A percentile compares a stretch with the other conserved stretches of the same genome.
Conservation (phyloP, 2,888 invertebrate species). For the Mylabris sibirica region DNA sequence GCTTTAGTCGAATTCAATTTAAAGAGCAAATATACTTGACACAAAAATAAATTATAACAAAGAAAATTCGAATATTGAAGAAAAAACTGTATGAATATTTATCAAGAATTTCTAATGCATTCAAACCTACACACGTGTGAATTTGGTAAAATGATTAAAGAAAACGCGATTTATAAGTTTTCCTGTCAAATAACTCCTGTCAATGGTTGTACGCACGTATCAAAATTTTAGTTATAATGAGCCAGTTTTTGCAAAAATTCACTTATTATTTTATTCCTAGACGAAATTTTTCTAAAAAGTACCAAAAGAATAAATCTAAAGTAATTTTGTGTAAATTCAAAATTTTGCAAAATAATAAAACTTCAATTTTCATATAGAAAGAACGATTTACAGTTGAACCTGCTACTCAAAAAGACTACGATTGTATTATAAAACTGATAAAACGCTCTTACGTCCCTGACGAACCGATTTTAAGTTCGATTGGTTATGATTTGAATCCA, state of each 20-base stretch:
- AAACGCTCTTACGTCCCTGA: conserved; percentile 64
- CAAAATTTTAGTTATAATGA: neutral
- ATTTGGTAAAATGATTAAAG: too few species aligned
- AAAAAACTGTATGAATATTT: too few species aligned
- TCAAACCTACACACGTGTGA: too few species aligned
- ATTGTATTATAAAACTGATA: conserved; percentile 62
- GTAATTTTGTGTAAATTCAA: too few species aligned
- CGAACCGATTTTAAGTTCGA: conserved; percentile 63
- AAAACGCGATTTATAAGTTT: neutral
- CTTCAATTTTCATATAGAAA: neutral
- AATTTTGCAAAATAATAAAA: too few species aligned
- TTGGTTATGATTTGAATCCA: conserved; percentile 60
- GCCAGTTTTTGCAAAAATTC: neutral
- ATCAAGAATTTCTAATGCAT: neutral
- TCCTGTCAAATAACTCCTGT: neutral
- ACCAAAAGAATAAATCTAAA: too few species aligned
- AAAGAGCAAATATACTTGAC: neutral
- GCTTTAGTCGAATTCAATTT: neutral
- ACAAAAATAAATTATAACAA: neutral
- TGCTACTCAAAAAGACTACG: conserved; percentile 59
- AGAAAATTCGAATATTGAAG: too few species aligned
- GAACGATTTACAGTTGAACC: conserved; percentile 53
- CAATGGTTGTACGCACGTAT: too few species aligned
- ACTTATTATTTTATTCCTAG: neutral
- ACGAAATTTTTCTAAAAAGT: neutral